Evolutionary conservation across 2,797 vertebrate genomes (phyloP).

Genomic region (Novumbra hubbsi): DNA sequence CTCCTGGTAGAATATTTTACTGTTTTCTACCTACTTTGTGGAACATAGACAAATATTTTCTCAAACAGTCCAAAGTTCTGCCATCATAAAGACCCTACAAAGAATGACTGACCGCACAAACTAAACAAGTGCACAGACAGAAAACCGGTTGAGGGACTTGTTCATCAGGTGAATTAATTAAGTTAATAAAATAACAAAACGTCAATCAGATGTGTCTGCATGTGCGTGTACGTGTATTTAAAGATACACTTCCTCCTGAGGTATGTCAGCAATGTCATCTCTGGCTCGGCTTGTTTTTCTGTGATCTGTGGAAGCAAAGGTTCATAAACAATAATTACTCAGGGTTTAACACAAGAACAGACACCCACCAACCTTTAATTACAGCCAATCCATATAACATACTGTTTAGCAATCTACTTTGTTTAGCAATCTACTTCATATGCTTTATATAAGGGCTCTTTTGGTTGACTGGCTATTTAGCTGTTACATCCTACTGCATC

Average conservation of each 20-base stretch:
- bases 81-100: neutral
- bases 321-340: neutral
- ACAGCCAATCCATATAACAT: no score
- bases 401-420: no score
- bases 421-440: no score
- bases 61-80: neutral
- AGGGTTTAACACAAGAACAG: no score
- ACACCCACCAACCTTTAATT: no score
- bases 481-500: no score
- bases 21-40: neutral
- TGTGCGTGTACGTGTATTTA: neutral
- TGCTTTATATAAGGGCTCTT: no score
- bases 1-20: neutral
- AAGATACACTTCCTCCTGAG: constrained; percentile 83
- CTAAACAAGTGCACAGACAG: neutral
- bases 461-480: no score
- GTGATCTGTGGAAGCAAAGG: constrained; percentile 67
- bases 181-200: neutral
- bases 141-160: neutral
- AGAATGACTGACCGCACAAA: neutral
- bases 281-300: constrained; percentile 82
- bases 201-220: neutral
- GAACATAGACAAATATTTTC: neutral
- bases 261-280: constrained; percentile 79
- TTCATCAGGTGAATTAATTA: neutral